Conservation (phyloP, 2,113 vertebrate species). For the Anguilla rostrata region DNA sequence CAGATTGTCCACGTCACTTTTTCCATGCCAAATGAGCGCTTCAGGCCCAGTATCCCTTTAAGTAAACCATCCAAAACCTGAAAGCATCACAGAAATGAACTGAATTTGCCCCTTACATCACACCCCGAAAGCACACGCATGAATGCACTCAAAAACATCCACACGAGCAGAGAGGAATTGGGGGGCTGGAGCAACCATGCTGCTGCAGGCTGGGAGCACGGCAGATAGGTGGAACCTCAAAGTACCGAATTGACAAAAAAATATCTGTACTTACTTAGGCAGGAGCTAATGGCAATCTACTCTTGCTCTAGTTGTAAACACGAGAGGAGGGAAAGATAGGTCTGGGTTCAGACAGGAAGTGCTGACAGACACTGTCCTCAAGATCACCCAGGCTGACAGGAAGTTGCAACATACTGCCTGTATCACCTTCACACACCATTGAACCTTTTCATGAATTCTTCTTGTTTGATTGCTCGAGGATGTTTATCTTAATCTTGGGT, state of each 20-base stretch:
- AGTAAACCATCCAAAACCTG: background rate
- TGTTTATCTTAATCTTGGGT: background rate
- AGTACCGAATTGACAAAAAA: slow-evolving; percentile 19
- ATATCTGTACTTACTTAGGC: slow-evolving; percentile 11
- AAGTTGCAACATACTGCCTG: background rate
- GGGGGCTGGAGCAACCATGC: slow-evolving; percentile 4
- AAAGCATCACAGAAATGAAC: background rate
- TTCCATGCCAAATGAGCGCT: background rate
- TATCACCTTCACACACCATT: background rate
- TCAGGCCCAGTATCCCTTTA: background rate
- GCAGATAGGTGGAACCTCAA: slow-evolving; percentile 28
- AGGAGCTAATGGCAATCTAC: slow-evolving; percentile 30
- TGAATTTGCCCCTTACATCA: background rate
- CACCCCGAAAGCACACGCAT: background rate
- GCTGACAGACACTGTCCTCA: background rate
- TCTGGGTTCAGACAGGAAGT: slow-evolving; percentile 10
- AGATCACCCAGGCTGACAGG: background rate
- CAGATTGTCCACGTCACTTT: background rate
- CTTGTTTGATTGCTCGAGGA: background rate
- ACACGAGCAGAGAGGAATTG: background rate
- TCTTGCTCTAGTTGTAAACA: slow-evolving; percentile 18
- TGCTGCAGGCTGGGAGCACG: slow-evolving; percentile 3
- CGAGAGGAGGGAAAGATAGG: slow-evolving; percentile 11
- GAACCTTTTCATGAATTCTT: background rate
- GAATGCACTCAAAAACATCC: background rate